A percentile compares a stretch with the other conserved stretches of the same genome.
These are phyloP conservation scores for Cacatua alba DNA, from an alignment of 2,113 vertebrate genomes.

Conservation along the genomic window DNA sequence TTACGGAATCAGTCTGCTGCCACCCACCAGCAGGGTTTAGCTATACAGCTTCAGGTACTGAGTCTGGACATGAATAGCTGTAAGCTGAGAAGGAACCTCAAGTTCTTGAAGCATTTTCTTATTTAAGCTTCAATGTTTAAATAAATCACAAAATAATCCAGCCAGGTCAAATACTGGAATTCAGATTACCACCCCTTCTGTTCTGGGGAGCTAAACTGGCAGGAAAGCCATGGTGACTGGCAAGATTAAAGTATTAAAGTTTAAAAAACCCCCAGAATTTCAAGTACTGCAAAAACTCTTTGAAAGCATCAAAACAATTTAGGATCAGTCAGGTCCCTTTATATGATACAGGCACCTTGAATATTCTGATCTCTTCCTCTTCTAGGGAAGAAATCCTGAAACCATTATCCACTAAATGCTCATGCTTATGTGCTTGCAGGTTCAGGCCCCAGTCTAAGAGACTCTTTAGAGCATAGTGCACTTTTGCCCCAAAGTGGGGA, in stretches of 20 bases:
- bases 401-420: not conserved
- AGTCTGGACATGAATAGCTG: not conserved
- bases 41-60: not conserved
- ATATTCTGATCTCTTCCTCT: not conserved
- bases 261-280: not conserved
- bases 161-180: not conserved
- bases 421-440: not conserved
- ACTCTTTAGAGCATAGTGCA: not conserved
- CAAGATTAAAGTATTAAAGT: not conserved
- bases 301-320: not conserved
- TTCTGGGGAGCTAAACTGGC: not conserved
- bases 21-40: not conserved
- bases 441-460: not conserved
- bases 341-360: not conserved
- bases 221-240: not conserved
- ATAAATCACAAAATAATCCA: not conserved
- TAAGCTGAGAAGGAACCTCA: not conserved
- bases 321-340: not conserved
- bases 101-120: not conserved
- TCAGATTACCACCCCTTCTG: not conserved
- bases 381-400: not conserved
- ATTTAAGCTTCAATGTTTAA: not conserved
- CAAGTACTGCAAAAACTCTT: not conserved
- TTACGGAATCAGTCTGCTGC: not conserved
- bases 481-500: not conserved